Base-by-base conservation (phyloP, 2,797 vertebrate species). In the Enteromius afrohamiltoni region DNA sequence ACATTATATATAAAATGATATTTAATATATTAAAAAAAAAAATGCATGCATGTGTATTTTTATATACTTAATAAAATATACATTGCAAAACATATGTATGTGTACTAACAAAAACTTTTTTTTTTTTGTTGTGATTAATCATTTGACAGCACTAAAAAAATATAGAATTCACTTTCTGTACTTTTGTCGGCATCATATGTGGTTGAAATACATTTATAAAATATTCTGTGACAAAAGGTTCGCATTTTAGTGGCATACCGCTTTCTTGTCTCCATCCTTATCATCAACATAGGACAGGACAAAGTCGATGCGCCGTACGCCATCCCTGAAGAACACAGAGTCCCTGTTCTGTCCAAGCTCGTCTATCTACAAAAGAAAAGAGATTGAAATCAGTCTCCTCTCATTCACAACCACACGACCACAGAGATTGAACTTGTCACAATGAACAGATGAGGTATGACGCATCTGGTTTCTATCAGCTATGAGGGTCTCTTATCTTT, bases 281-380 rank as follows among this genome's bases (percentile, higher is more conserved):
- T 96, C 95, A 0, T 96, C 94, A 0, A 93, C 88, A 6, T 95
- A 95, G 37, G 95, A 95, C 86, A 96, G 86, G 49, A 95, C 94
- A 87, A 95, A 96, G 88, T 96, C 95, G 74, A 95, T 93, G 82
- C 93, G 92, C 37, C 94, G 92, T 6, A 89, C 64, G 1, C 94
- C 95, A 47, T 95, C 95, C 85, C 91, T 92, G 91, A 96, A 95
- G 92, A 93, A 96, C 81, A 96, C 93, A 0, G 95, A 95, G 91
- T 95, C 94, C 86, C 86, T 94, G 91, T 89, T 93, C 40, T 91
- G 89, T 16, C 90, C 89, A 16, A 93, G 84, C 16, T 91, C 92
- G 26, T 94, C 92, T 21, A 89, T 92, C 94, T 95, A 83, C n/a
- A 87, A 23, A 71, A 26, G 64, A 68, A 65, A 16, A 45, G 2